Evolutionary conservation across 2,113 vertebrate genomes (phyloP), one percentile per base, ranked within the genome.

Genomic region (Chauna torquata): DNA sequence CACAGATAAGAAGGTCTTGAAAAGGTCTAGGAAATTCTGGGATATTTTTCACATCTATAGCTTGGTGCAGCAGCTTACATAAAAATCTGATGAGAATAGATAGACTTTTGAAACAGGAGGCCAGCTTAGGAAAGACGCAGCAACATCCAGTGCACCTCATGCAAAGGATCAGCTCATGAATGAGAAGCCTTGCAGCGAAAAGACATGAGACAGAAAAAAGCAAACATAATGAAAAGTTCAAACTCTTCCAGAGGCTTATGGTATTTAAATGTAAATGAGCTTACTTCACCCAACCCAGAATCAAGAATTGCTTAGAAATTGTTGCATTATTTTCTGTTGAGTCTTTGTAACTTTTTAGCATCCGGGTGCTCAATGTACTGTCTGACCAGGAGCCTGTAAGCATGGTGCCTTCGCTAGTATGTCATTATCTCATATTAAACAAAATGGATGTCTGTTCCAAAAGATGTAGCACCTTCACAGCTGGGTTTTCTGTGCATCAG

Each of bases 211-310:
- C 1, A 85, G 82, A 88, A 94, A 88, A 90, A 94, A 95, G 34
- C 65, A 45, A 86, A 52, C 86, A 91, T 91, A 92, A 95, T 85
- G 75, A 93, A 93, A 97, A 79, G 47, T 54, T 50, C 36, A 77
- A 91, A 91, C 19, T 88, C 59, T 90, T 97, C 86, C 57, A 96
- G 82, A 88, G n/a, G 32, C 66, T 95, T 93, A 89, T 89, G 27
- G 70, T 57, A 83, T 93, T 97, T 97, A 94, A 94, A 94, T 54
- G 61, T 86, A 95, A 97, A 97, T 92, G 40, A 69, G 52, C 40
- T 86, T 94, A 28, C 92, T 94, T 94, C 74, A 92, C 66, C 40
- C 57, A 89, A 77, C 49, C 55, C 61, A 79, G 75, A 61, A 64
- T 50, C 71, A 80, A 95, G 74, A 90, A 52, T 54, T 55, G 13